Evolutionary conservation across 2,797 vertebrate genomes (phyloP).

Genomic region (Myripristis murdjan): DNA sequence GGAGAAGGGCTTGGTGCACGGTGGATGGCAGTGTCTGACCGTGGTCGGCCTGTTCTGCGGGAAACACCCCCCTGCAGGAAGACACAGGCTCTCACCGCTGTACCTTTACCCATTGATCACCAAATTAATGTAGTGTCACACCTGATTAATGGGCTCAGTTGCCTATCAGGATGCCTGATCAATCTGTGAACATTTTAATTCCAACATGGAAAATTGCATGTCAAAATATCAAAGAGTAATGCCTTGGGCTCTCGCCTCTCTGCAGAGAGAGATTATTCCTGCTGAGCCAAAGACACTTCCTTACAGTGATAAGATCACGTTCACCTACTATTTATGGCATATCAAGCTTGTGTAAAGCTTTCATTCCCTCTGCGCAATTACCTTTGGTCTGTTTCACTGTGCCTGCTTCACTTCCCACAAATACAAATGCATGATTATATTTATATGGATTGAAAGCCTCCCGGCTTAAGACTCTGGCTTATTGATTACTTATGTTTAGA

Average conservation of each 20-base stretch:
- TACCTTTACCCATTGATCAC: constrained; percentile 74
- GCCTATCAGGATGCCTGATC: constrained; percentile 79
- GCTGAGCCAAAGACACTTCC: constrained; percentile 71
- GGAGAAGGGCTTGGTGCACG: constrained; percentile 96
- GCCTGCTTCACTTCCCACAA: constrained; percentile 70
- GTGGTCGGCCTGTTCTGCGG: constrained; percentile 87
- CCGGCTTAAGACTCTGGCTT: constrained; percentile 62
- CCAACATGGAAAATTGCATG: constrained; percentile 83
- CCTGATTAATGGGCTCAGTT: constrained; percentile 79
- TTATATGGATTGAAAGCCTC: constrained; percentile 80
- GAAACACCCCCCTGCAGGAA: constrained; percentile 92
- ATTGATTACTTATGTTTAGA: constrained; percentile 81
- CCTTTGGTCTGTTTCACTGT: constrained; percentile 62
- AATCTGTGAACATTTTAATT: constrained; percentile 83
- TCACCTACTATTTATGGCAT: constrained; percentile 74
- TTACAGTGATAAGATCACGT: constrained; percentile 77
- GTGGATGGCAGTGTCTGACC: constrained; percentile 91
- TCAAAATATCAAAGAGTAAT: constrained; percentile 84
- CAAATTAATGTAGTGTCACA: constrained; percentile 79
- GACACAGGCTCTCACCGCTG: constrained; percentile 60
- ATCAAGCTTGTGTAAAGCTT: constrained; percentile 62
- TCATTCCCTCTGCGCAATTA: constrained; percentile 52
- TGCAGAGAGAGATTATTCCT: constrained; percentile 65
- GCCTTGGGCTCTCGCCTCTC: constrained; percentile 57
- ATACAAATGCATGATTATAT: constrained; percentile 82